Percentiles rank a stretch among this genome's conserved stretches.
These are phyloP conservation scores for Petrolisthes cinctipes DNA, from an alignment of 2,888 invertebrate genomes.

Conservation along the genomic window DNA sequence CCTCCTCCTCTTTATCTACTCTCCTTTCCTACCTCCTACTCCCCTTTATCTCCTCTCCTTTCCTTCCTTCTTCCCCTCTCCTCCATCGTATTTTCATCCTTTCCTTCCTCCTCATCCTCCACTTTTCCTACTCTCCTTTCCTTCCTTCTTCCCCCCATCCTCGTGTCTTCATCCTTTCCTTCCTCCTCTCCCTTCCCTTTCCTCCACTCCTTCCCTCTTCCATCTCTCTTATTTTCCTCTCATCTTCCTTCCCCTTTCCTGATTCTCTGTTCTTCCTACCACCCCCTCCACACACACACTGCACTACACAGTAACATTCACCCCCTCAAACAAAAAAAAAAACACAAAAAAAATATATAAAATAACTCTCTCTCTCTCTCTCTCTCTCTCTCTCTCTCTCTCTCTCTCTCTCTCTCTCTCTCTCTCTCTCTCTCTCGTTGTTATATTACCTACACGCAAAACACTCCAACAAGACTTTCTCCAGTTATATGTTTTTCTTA, in stretches of 20 bases:
- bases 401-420: constrained; percentile 19
- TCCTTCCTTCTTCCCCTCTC: no score
- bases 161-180: no score
- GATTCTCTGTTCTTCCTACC: background rate
- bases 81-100: no score
- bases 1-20: no score
- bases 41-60: no score
- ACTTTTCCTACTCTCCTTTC: no score
- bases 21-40: no score
- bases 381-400: constrained; percentile 12
- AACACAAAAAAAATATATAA: background rate
- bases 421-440: background rate
- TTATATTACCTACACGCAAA: background rate
- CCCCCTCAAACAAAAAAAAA: no score
- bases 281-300: background rate
- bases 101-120: no score
- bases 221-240: background rate
- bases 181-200: no score
- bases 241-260: background rate
- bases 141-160: no score
- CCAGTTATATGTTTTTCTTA: background rate
- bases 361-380: constrained; percentile 1
- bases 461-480: background rate
- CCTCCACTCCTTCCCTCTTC: background rate
- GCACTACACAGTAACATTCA: no score